Evolutionary conservation across 1,140 invertebrate genomes (phyloP), one percentile per base, ranked within the genome.

Genomic region (Pygmarrhopalites habei): DNA sequence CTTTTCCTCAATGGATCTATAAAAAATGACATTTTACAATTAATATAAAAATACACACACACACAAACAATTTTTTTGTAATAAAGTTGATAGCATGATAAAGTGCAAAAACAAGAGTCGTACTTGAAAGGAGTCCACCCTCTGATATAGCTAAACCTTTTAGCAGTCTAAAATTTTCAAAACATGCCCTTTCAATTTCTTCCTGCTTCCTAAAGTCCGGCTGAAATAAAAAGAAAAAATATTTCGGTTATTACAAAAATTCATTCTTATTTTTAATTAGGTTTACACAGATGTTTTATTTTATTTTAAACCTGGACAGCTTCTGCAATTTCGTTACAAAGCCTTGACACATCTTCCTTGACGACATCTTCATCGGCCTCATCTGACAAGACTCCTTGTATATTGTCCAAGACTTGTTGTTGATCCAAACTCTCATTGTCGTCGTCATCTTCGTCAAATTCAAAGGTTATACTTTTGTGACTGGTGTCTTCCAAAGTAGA

Each of bases 111-210:
- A 25, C 7, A 25, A 53, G 10, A 15, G 23, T 12, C 46, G 49
- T 64, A 71, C 69, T 71, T 17, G 69, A 60, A 21, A 71, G 39
- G 7, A 71, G 52, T 26, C 69, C 69, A 2, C 58, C 66, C 14
- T 60, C 57, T 1, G 65, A 60, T 49, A 66, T 57, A 19, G 69
- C 63, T 10, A 68, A 35, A 35, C 51, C 47, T 23, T 58, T 49
- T 12, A 71, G 28, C n/a, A 56, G 26, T 4, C 46, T n/a, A 5
- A 67, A 39, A 35, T 60, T 41, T 4, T 51, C 46, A 21, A 12
- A 49, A 15, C 23, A 30, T 3, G 66, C 60, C 15, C 44, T 17
- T 43, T 66, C 60, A 64, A 71, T 71, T 15, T 53, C 51, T 23
- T 28, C 49, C 28, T 60, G 55, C 52, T 68, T 67, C 28, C 57